Evolutionary conservation across 2,113 vertebrate genomes (phyloP).

Genomic region (Triplophysa tibetana): DNA sequence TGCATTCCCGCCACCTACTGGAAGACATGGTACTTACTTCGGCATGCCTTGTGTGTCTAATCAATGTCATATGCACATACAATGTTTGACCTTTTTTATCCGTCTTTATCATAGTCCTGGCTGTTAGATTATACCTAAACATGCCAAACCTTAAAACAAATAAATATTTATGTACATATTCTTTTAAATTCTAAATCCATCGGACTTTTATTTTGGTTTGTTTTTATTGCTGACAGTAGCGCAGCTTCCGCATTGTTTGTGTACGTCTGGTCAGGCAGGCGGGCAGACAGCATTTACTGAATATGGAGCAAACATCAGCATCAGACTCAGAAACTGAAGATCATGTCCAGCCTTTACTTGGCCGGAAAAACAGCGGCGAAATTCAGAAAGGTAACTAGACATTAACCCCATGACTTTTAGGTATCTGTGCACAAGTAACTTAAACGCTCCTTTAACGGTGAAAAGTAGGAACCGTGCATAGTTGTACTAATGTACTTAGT

Average conservation of each 20-base stretch:
- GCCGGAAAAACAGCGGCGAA: slow-evolving; percentile 46
- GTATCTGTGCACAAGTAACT: background rate
- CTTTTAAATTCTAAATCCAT: too few relatives aligned
- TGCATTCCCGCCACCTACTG: too few relatives aligned
- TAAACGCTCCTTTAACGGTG: background rate
- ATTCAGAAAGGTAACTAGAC: slow-evolving; percentile 59
- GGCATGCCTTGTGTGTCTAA: too few relatives aligned
- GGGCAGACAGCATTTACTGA: background rate
- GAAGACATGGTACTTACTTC: too few relatives aligned
- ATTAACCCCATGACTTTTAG: background rate
- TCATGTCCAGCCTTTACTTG: slow-evolving; percentile 69
- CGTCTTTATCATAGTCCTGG: too few relatives aligned
- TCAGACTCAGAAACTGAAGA: slow-evolving; percentile 71
- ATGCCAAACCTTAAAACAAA: too few relatives aligned
- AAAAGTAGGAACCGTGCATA: background rate
- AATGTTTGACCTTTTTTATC: too few relatives aligned
- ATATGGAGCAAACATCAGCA: slow-evolving; percentile 58
- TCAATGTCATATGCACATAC: too few relatives aligned
- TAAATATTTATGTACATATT: too few relatives aligned
- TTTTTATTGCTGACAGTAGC: background rate
- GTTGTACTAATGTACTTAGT: background rate
- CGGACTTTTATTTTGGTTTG: slow-evolving; percentile 38
- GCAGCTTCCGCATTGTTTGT: background rate
- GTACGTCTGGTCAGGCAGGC: slow-evolving; percentile 9
- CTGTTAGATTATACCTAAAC: too few relatives aligned